phyloP scores from a whole-genome alignment of 2,888 invertebrate species.

The Eilema griseolum region DNA sequence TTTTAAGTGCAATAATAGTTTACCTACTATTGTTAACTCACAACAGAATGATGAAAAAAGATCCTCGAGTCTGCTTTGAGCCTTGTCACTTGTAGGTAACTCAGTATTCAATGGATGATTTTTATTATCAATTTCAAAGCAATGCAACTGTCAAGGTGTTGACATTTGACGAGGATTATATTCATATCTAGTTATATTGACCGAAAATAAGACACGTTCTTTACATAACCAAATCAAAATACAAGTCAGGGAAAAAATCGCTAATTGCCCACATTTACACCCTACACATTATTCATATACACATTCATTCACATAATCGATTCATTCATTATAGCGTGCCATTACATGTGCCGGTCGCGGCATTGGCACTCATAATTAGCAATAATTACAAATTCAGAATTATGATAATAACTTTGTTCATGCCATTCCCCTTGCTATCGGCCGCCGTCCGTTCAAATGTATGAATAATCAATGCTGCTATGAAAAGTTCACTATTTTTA shows the following conservation, averaged over 20 bases:
- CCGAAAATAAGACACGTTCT: background rate
- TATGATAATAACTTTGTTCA: conserved; percentile 55
- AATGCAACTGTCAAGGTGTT: background rate
- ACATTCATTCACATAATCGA: conserved; percentile 58
- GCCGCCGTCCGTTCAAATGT: conserved; percentile 19
- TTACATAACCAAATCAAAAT: background rate
- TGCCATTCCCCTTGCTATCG: conserved; percentile 34
- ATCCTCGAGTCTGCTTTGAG: background rate
- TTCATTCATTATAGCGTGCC: conserved; percentile 61
- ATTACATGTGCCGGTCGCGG: conserved; percentile 25
- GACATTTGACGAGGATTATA: background rate
- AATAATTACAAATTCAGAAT: conserved; percentile 60
- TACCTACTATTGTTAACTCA: background rate
- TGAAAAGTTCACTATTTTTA: background rate
- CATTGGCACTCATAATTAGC: conserved; percentile 42
- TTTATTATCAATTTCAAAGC: background rate
- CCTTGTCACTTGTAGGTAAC: background rate
- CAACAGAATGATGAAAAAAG: background rate
- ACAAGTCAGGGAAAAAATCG: conserved; percentile 8
- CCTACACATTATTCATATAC: conserved; percentile 49
- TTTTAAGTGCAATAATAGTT: background rate
- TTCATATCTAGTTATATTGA: background rate
- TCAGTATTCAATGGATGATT: background rate
- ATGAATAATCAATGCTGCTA: conserved; percentile 8
- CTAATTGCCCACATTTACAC: conserved; percentile 15